phyloP scores from a whole-genome alignment of 1,140 invertebrate species.

The Acarapis woodi region DNA sequence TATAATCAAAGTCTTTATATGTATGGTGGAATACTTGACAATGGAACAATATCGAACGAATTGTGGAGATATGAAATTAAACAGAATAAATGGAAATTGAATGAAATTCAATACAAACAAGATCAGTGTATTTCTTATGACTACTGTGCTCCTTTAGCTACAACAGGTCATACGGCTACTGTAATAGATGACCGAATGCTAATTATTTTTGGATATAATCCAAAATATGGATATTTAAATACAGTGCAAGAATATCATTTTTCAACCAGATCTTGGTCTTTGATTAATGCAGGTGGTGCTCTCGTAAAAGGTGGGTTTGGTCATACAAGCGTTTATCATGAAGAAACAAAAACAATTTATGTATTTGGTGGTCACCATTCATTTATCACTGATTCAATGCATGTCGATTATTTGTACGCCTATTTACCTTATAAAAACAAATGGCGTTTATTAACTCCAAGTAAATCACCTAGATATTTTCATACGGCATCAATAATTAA shows the following conservation, averaged over 20 bases:
- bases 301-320: constrained; percentile 71
- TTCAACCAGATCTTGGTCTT: constrained; percentile 41
- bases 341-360: constrained; percentile 43
- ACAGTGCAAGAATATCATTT: constrained; percentile 71
- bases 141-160: constrained; percentile 30
- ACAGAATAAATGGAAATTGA: background rate
- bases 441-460: constrained; percentile 42
- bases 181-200: constrained; percentile 51
- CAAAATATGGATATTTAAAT: constrained; percentile 69
- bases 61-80: constrained; percentile 49
- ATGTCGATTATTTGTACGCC: constrained; percentile 48
- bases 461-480: constrained; percentile 44
- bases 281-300: constrained; percentile 44
- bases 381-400: constrained; percentile 34
- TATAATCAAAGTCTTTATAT: constrained; percentile 37
- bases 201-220: constrained; percentile 78
- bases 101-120: background rate
- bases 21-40: constrained; percentile 53
- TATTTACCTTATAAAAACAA: constrained; percentile 42
- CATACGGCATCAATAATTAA: constrained; percentile 48
- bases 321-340: constrained; percentile 53
- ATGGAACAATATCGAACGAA: constrained; percentile 32
- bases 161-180: constrained; percentile 67
- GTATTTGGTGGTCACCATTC: constrained; percentile 75
- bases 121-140: background rate